These are phyloP conservation scores for Drosophila neonasuta DNA, from an alignment of 2,888 invertebrate genomes.

Conservation along the genomic window DNA sequence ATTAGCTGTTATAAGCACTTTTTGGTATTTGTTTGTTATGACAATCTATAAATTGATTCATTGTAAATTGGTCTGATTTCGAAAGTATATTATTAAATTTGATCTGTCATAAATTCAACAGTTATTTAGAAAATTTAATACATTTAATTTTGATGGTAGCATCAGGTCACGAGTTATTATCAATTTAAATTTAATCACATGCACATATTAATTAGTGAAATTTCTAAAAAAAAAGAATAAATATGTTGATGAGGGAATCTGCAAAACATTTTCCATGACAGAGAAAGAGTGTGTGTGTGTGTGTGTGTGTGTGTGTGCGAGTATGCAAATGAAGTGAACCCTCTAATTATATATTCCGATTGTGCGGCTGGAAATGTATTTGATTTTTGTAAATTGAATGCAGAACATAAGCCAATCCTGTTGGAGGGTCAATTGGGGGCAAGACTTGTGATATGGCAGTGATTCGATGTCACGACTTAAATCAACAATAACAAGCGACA, in stretches of 20 bases:
- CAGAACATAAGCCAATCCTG: slow-evolving; percentile 32
- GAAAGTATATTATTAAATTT: neutral
- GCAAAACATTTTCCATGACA: slow-evolving; percentile 16
- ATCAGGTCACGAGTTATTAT: slow-evolving; percentile 3
- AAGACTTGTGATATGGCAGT: slow-evolving; percentile 42
- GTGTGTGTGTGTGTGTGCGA: slow-evolving; percentile 11
- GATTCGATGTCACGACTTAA: slow-evolving; percentile 70
- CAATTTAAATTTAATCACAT: slow-evolving; percentile 16
- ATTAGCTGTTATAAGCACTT: slow-evolving; percentile 54
- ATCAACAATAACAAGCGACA: slow-evolving; percentile 57
- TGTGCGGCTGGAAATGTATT: slow-evolving; percentile 48
- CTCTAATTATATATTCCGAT: slow-evolving; percentile 69
- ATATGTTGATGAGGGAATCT: slow-evolving; percentile 21
- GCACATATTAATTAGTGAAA: slow-evolving; percentile 17
- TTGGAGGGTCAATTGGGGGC: slow-evolving; percentile 26
- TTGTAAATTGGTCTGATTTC: neutral
- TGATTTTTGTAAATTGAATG: slow-evolving; percentile 67
- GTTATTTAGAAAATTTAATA: slow-evolving; percentile 1
- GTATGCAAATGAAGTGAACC: slow-evolving; percentile 40
- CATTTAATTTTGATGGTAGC: neutral
- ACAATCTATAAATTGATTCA: neutral
- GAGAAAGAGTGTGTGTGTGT: slow-evolving; percentile 1
- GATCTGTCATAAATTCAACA: neutral
- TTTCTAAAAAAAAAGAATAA: slow-evolving; percentile 5
- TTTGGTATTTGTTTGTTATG: slow-evolving; percentile 11